These are phyloP conservation scores for Pogona vitticeps DNA, from an alignment of 2,113 vertebrate species.

Conservation along the genomic window DNA sequence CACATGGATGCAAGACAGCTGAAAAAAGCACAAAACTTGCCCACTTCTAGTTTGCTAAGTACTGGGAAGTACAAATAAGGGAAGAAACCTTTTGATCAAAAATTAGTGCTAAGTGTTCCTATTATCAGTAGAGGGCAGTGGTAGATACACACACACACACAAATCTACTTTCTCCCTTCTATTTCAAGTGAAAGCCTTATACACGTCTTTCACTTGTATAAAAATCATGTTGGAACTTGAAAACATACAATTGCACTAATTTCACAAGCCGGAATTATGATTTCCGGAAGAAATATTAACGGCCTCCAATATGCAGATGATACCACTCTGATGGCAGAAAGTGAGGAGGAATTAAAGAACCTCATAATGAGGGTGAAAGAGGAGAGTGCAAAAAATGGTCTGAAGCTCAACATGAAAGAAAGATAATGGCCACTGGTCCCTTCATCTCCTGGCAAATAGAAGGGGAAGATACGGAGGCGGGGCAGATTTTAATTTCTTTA, in stretches of 20 bases:
- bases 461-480: too few species aligned
- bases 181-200: background rate
- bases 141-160: background rate
- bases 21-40: background rate
- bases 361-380: too few species aligned
- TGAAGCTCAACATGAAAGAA: too few species aligned
- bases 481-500: too few species aligned
- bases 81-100: background rate
- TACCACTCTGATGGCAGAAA: too few species aligned
- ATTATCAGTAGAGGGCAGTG: slow-evolving; percentile 22
- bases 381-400: too few species aligned
- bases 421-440: too few species aligned
- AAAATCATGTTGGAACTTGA: background rate
- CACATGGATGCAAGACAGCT: too few species aligned
- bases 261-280: background rate
- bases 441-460: too few species aligned
- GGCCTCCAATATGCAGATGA: too few species aligned
- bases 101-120: background rate
- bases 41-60: background rate
- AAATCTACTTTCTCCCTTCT: rapidly evolving
- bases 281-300: too few species aligned
- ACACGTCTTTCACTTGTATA: background rate
- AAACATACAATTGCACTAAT: background rate
- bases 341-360: too few species aligned
- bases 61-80: background rate